phyloP scores from a whole-genome alignment of 2,888 invertebrate species.

The Drosophila recens region DNA sequence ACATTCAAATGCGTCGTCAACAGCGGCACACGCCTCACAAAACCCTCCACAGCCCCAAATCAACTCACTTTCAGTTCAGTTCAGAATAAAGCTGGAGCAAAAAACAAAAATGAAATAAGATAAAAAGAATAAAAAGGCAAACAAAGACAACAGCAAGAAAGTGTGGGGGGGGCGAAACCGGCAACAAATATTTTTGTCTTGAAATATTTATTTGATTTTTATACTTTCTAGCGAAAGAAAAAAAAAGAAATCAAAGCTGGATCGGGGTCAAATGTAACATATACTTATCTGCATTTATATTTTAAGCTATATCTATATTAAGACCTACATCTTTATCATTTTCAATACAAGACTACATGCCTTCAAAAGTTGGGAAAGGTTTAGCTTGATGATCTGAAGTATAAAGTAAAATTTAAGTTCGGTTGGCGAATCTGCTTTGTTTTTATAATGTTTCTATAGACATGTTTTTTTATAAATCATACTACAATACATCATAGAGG shows the following conservation, averaged over 20 bases:
- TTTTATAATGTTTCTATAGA: too few species aligned
- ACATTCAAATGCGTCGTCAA: constrained; percentile 66
- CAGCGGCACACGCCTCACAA: constrained; percentile 16
- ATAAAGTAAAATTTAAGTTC: too few species aligned
- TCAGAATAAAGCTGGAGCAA: constrained; percentile 36
- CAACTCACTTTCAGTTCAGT: constrained; percentile 63
- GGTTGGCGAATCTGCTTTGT: too few species aligned
- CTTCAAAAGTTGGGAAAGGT: too few species aligned
- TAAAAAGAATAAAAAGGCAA: constrained; percentile 24
- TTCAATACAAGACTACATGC: too few species aligned
- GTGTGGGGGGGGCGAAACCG: constrained; percentile 14
- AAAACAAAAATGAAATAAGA: constrained; percentile 29
- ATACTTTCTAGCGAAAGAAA: constrained; percentile 15
- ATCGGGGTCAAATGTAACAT: not conserved
- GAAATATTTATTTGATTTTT: constrained; percentile 67
- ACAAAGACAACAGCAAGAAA: constrained; percentile 13
- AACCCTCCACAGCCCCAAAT: constrained; percentile 25
- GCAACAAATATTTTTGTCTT: constrained; percentile 52
- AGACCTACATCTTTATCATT: not conserved
- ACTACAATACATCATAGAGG: not conserved
- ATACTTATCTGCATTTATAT: not conserved
- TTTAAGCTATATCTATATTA: not conserved
- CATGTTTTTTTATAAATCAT: too few species aligned
- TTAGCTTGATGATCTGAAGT: too few species aligned
- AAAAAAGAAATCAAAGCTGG: constrained; percentile 1